Evolutionary conservation across 2,888 invertebrate species (phyloP).

Genomic region (Sarcophaga carnaria): DNA sequence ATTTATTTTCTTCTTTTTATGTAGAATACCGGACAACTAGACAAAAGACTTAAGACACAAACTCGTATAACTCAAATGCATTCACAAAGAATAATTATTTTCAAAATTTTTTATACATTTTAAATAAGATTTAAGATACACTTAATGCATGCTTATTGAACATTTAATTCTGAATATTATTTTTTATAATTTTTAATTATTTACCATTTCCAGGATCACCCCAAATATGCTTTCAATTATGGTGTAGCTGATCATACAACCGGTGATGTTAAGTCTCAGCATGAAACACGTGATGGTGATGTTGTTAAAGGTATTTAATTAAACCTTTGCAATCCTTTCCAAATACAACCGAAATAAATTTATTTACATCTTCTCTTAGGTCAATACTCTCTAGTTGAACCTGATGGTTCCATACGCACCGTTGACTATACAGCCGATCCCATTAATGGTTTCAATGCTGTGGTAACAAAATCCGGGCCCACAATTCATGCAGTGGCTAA

Average conservation of each 20-base stretch:
- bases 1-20: too few relatives aligned
- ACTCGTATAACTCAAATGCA: too few relatives aligned
- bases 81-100: too few relatives aligned
- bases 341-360: neutral
- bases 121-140: too few relatives aligned
- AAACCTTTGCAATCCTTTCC: neutral
- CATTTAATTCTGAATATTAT: neutral
- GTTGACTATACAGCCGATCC: conserved; percentile 82
- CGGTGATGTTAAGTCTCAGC: conserved; percentile 85
- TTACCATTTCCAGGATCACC: conserved; percentile 82
- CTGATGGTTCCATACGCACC: conserved; percentile 81
- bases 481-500: conserved; percentile 80
- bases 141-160: neutral
- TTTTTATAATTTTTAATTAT: neutral
- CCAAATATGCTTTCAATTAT: conserved; percentile 85
- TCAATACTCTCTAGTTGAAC: conserved; percentile 81
- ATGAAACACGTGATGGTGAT: conserved; percentile 86
- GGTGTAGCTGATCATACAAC: conserved; percentile 85
- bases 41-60: too few relatives aligned
- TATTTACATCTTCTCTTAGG: conserved; percentile 71
- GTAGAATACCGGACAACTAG: too few relatives aligned
- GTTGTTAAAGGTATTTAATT: conserved; percentile 84
- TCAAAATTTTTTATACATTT: too few relatives aligned
- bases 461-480: conserved; percentile 81
- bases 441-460: conserved; percentile 81